phyloP scores from a whole-genome alignment of 2,797 vertebrate species.

The Phylloscopus collybita region DNA sequence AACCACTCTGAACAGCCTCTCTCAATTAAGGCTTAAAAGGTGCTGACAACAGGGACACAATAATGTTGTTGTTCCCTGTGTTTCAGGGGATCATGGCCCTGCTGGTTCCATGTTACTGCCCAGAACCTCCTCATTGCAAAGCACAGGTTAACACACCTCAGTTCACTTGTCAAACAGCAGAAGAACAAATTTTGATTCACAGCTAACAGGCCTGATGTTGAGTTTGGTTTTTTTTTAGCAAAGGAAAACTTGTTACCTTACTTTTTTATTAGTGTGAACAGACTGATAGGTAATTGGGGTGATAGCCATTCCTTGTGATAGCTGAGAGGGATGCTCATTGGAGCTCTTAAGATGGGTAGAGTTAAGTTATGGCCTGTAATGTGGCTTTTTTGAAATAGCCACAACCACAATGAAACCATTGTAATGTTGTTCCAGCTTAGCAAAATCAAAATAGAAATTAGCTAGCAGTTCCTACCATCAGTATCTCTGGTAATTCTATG shows the following conservation, averaged over 20 bases:
- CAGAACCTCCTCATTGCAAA: background rate
- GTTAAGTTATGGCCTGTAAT: background rate
- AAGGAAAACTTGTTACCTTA: background rate
- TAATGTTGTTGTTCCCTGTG: accelerated
- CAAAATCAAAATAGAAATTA: background rate
- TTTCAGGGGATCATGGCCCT: background rate
- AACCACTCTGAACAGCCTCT: background rate
- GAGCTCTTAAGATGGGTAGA: background rate
- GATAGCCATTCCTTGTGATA: background rate
- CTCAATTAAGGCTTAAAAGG: background rate
- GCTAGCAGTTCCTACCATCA: background rate
- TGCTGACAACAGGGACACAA: background rate
- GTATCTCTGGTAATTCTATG: background rate
- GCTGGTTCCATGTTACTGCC: background rate
- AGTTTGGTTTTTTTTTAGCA: background rate
- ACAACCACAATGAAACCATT: background rate
- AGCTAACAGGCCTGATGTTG: background rate
- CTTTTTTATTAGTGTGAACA: background rate
- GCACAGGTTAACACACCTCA: background rate
- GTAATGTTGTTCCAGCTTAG: background rate
- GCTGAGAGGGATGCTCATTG: background rate
- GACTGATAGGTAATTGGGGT: background rate
- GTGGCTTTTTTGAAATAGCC: background rate
- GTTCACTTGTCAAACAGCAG: background rate
- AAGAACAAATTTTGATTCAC: background rate